phyloP scores from a whole-genome alignment of 2,888 invertebrate species.

The Chromoteleia sp. region DNA sequence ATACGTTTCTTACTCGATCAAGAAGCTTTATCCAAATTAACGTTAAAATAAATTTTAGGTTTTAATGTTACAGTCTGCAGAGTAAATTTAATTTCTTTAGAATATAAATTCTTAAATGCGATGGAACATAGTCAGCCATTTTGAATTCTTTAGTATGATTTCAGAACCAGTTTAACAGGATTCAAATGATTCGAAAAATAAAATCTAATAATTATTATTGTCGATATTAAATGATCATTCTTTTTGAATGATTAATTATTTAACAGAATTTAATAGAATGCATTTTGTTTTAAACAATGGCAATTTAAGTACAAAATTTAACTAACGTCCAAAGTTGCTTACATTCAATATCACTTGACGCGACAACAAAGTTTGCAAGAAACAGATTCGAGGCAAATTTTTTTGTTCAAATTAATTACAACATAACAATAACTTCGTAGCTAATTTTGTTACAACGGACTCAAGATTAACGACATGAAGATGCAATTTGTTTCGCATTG shows the following conservation, averaged over 20 bases:
- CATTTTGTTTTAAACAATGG: too few relatives aligned
- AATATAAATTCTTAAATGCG: constrained; percentile 10
- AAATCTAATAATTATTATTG: constrained; percentile 17
- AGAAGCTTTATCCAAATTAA: too few relatives aligned
- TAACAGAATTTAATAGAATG: too few relatives aligned
- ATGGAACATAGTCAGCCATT: constrained; percentile 49
- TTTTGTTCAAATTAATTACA: constrained; percentile 29
- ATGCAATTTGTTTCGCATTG: constrained; percentile 70
- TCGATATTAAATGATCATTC: too few relatives aligned
- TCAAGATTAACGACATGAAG: constrained; percentile 65
- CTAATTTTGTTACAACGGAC: constrained; percentile 43
- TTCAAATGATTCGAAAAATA: constrained; percentile 32
- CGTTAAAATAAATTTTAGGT: too few relatives aligned
- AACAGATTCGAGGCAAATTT: constrained; percentile 10
- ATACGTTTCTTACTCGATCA: too few relatives aligned
- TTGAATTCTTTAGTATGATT: constrained; percentile 51
- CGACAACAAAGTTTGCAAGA: constrained; percentile 20
- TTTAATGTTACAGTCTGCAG: too few relatives aligned
- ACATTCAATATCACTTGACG: too few relatives aligned
- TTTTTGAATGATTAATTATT: too few relatives aligned
- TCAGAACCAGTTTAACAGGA: constrained; percentile 56
- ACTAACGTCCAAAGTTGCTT: too few relatives aligned
- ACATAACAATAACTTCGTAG: constrained; percentile 35
- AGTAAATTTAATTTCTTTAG: not conserved
- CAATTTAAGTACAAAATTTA: too few relatives aligned